These are phyloP conservation scores for Tupaia chinensis DNA, from an alignment of 2,113 vertebrate genomes.

Conservation along the genomic window DNA sequence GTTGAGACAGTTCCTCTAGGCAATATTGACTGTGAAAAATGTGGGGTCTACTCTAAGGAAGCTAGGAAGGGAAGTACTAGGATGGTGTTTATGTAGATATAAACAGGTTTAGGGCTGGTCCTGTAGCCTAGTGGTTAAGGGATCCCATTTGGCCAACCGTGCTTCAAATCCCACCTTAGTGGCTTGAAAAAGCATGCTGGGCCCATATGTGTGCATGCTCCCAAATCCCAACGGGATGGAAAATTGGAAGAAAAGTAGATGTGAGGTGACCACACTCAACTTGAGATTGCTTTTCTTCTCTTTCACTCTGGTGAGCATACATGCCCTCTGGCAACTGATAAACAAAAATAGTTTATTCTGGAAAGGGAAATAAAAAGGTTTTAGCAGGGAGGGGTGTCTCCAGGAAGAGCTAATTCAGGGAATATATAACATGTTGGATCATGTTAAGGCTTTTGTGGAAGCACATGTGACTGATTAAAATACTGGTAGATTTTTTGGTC, in stretches of 20 bases:
- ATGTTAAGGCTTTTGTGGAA: neutral
- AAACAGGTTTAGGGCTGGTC: neutral
- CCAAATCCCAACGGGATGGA: no score
- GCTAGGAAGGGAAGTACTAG: neutral
- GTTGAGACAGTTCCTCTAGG: neutral
- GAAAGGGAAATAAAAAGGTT: constrained; percentile 18
- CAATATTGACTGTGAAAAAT: neutral
- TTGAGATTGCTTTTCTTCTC: no score
- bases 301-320: no score
- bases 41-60: neutral
- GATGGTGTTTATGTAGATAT: neutral
- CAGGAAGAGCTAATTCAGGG: neutral
- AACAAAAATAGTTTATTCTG: no score
- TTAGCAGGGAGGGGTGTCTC: neutral
- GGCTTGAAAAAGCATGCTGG: no score
- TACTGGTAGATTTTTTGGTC: neutral
- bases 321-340: no score
- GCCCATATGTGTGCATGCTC: no score
- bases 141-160: no score
- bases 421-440: neutral
- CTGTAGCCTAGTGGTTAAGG: no score
- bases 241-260: no score
- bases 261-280: no score
- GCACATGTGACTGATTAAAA: neutral
- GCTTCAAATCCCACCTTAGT: no score